These are phyloP conservation scores for Nyctibius bracteatus DNA, from an alignment of 2,113 vertebrate genomes.

Conservation along the genomic window DNA sequence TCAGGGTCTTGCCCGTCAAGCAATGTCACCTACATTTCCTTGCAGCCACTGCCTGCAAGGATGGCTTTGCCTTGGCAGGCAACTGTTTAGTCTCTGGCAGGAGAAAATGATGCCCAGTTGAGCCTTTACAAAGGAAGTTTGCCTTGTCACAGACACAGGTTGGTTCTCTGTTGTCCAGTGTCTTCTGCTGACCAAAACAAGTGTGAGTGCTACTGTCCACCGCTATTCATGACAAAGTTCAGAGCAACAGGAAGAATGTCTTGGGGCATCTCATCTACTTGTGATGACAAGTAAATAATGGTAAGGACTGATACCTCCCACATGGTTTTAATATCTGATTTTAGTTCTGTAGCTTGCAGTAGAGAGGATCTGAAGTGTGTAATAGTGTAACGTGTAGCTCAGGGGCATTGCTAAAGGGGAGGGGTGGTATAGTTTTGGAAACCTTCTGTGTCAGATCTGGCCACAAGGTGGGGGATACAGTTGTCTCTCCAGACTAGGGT, in stretches of 20 bases:
- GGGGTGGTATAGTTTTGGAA: neutral
- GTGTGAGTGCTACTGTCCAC: neutral
- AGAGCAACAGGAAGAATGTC: neutral
- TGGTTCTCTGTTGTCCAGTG: neutral
- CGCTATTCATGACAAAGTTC: neutral
- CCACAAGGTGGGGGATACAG: neutral
- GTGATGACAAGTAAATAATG: neutral
- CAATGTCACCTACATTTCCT: fast-evolving
- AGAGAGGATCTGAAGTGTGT: neutral
- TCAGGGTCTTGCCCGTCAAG: fast-evolving
- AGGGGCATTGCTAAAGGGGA: neutral
- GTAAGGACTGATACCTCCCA: neutral
- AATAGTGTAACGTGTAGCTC: neutral
- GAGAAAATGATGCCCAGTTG: neutral
- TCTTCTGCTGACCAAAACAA: neutral
- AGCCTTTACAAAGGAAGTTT: neutral
- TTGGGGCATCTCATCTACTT: neutral
- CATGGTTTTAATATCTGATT: neutral
- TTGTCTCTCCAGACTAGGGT: neutral
- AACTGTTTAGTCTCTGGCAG: neutral
- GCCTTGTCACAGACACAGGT: neutral
- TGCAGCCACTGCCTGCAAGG: neutral
- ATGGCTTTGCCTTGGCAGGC: neutral
- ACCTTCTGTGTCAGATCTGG: neutral
- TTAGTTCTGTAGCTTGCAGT: neutral